Conservation (phyloP, 2,113 vertebrate genomes). For the Rhea americana region DNA sequence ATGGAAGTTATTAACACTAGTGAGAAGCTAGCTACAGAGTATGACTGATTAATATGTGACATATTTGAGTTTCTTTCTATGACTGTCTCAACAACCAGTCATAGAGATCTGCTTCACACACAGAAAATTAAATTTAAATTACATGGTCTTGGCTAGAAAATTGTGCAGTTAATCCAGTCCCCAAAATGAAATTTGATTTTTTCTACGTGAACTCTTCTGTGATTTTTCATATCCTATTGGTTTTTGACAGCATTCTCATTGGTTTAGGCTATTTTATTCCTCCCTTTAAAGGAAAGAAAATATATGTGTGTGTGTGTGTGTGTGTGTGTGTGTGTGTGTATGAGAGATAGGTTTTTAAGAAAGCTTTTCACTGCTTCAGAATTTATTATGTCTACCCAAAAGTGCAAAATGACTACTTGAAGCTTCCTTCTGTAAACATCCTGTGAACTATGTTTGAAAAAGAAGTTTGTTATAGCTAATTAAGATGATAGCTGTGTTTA, state of each 20-base stretch:
- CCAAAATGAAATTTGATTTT: conserved; percentile 60
- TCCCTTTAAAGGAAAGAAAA: neutral
- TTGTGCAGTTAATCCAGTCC: conserved; percentile 44
- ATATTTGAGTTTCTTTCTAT: conserved; percentile 72
- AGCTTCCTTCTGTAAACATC: neutral
- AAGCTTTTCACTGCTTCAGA: neutral
- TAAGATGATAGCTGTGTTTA: neutral
- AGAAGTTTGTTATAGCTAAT: neutral
- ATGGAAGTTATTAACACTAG: conserved; percentile 60
- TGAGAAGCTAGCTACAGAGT: conserved; percentile 79
- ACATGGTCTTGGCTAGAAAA: conserved; percentile 62
- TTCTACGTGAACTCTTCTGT: conserved; percentile 18
- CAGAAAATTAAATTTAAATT: conserved; percentile 71
- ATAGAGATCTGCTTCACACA: conserved; percentile 76
- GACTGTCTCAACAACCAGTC: conserved; percentile 78
- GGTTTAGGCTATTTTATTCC: conserved; percentile 32
- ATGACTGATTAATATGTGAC: conserved; percentile 83
- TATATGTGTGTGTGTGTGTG: too few relatives aligned
- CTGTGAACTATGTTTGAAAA: neutral
- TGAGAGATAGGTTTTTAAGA: neutral
- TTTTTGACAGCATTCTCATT: conserved; percentile 44
- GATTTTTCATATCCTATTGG: conserved; percentile 44
- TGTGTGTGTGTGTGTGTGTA: too few relatives aligned
- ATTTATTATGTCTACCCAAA: neutral
- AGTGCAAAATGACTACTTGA: neutral